These are phyloP conservation scores for Lampris megalopsis DNA, from an alignment of 2,113 vertebrate genomes.

Conservation along the genomic window DNA sequence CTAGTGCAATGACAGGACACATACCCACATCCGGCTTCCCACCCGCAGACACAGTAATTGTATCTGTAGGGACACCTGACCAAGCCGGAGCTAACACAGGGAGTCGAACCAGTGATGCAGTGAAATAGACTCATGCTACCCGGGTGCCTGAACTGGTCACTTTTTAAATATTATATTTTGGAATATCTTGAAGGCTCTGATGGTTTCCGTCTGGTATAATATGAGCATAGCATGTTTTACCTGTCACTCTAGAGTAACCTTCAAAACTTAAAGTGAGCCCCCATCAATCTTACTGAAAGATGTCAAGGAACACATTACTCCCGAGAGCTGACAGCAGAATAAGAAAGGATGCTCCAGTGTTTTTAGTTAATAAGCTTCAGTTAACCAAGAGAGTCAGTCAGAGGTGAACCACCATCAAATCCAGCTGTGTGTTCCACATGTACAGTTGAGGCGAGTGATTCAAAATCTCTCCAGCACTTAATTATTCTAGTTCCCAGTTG, in stretches of 20 bases:
- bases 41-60: too few relatives aligned
- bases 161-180: too few relatives aligned
- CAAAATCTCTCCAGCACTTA: not conserved
- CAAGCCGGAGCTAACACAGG: too few relatives aligned
- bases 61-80: too few relatives aligned
- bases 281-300: constrained; percentile 68
- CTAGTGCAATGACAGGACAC: too few relatives aligned
- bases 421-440: too few relatives aligned
- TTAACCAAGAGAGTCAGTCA: constrained; percentile 41
- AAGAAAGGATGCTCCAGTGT: constrained; percentile 58
- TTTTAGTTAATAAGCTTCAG: constrained; percentile 58
- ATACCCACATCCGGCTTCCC: too few relatives aligned
- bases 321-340: constrained; percentile 64
- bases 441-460: not conserved
- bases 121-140: too few relatives aligned
- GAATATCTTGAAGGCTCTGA: too few relatives aligned
- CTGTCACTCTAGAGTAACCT: constrained; percentile 60
- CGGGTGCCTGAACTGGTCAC: too few relatives aligned
- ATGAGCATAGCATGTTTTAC: constrained; percentile 63
- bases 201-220: constrained; percentile 4
- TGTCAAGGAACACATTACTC: constrained; percentile 63
- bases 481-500: not conserved
- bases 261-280: constrained; percentile 64
- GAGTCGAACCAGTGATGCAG: too few relatives aligned
- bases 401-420: not conserved